These are phyloP conservation scores for Apis laboriosa DNA, from an alignment of 1,140 invertebrate species.

Conservation along the genomic window DNA sequence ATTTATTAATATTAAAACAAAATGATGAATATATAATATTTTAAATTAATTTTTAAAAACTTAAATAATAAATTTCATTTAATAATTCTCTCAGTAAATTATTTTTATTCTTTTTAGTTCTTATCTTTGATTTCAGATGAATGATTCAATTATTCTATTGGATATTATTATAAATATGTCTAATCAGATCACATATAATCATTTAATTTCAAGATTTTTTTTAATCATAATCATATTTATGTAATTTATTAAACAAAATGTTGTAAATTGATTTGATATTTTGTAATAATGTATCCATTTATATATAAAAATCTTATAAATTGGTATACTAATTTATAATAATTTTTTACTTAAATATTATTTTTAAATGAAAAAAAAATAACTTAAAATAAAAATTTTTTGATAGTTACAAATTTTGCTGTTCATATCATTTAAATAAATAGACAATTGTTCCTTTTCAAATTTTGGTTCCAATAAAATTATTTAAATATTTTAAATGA, in stretches of 20 bases:
- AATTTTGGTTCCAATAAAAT: not conserved
- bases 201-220: slow-evolving; percentile 42
- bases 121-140: slow-evolving; percentile 11
- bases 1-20: slow-evolving; percentile 76
- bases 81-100: slow-evolving; percentile 76
- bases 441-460: not conserved
- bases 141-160: slow-evolving; percentile 9
- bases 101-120: not conserved
- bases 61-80: slow-evolving; percentile 74
- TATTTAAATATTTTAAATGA: not conserved
- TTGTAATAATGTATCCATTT: slow-evolving; percentile 22
- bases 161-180: slow-evolving; percentile 5
- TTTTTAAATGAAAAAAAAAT: slow-evolving; percentile 2
- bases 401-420: slow-evolving; percentile 7
- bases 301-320: slow-evolving; percentile 56
- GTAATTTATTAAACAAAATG: slow-evolving; percentile 47
- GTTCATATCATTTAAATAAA: not conserved
- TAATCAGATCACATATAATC: slow-evolving; percentile 51
- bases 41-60: slow-evolving; percentile 74
- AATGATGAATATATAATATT: slow-evolving; percentile 72
- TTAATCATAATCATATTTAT: slow-evolving; percentile 48
- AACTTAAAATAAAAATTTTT: slow-evolving; percentile 34
- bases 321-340: slow-evolving; percentile 51
- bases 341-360: slow-evolving; percentile 30
- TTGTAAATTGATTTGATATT: slow-evolving; percentile 50